These are phyloP conservation scores for Calliopum simillimum DNA, from an alignment of 2,888 invertebrate genomes.

Conservation along the genomic window DNA sequence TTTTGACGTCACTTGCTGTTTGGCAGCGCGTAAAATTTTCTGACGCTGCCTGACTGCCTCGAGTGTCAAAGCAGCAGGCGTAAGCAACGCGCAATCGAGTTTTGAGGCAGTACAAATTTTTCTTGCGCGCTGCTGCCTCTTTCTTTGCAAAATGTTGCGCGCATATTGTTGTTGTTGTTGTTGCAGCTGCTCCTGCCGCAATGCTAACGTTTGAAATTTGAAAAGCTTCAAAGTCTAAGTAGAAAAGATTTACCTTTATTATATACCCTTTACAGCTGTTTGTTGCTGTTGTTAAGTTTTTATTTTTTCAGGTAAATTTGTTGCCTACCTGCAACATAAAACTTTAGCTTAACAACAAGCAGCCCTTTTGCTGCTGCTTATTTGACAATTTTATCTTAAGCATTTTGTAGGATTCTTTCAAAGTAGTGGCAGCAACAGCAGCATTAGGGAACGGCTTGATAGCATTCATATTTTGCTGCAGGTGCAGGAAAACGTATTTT, in stretches of 20 bases:
- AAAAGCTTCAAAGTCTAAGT: constrained; percentile 2
- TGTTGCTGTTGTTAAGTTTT: no score
- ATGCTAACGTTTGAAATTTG: background rate
- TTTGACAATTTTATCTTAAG: constrained; percentile 17
- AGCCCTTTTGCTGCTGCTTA: constrained; percentile 5
- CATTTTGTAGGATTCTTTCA: background rate
- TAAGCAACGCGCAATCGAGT: no score
- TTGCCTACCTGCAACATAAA: no score
- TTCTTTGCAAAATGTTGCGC: background rate
- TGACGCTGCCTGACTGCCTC: constrained; percentile 9
- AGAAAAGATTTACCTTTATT: no score
- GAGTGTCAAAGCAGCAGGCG: constrained; percentile 7
- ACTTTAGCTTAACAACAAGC: background rate
- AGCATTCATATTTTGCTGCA: background rate
- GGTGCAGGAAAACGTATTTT: constrained; percentile 3
- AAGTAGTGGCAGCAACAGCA: background rate
- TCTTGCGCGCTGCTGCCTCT: constrained; percentile 9
- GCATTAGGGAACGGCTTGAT: no score
- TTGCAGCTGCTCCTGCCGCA: background rate
- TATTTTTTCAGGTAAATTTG: no score
- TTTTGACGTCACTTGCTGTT: constrained; percentile 27
- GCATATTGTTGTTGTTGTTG: background rate
- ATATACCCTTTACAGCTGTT: no score
- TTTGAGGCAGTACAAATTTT: background rate
- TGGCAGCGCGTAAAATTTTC: constrained; percentile 24